Evolutionary conservation across 1,140 invertebrate species (phyloP), one percentile per base, ranked within the genome.

Genomic region (Ceratosolen fusciceps): DNA sequence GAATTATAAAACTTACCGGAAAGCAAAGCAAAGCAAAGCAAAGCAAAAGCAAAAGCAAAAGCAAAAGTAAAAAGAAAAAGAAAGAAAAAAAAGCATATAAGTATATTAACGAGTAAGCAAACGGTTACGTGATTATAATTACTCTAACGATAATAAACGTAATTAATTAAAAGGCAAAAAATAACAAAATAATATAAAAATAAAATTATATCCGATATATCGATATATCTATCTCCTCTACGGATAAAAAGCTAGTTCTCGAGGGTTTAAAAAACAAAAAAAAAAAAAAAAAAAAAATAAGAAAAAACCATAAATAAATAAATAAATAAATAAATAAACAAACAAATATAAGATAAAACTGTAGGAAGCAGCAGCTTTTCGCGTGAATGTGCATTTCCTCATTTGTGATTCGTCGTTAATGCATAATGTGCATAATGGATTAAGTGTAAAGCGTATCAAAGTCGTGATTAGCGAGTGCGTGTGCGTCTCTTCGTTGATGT

Each of bases 351-450:
- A 60, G 2, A 68, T 56, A 79, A 71, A 65, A 39, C 19, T 73
- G 60, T 62, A 72, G 31, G 74, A 75, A 70, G 78, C 78, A 70
- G 78, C 78, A 65, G 72, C 78, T 80, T 80, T 74, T 80, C 60
- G 62, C 73, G 78, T 70, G 73, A 80, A 75, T 60, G 39, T 80
- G 78, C 68, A 74, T 79, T 71, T 56, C 56, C 56, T 65, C n/a
- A n/a, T 75, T 68, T 60, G 65, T 31, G 37, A 70, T 67, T 74
- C 34, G 16, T 39, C 49, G 24, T 74, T 67, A 68, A 67, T 79
- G 60, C 68, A n/a, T 49, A 54, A 73, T 29, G 68, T 54, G 65
- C 4, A 10, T 4, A 72, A 56, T 34, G 16, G 37, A 56, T 2
- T 72, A 1, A 21, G 54, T 75, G 60, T 34, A 56, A 72, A 72